Base-by-base conservation (phyloP, 2,797 vertebrate species). In the Coregonus ussuriensis region DNA sequence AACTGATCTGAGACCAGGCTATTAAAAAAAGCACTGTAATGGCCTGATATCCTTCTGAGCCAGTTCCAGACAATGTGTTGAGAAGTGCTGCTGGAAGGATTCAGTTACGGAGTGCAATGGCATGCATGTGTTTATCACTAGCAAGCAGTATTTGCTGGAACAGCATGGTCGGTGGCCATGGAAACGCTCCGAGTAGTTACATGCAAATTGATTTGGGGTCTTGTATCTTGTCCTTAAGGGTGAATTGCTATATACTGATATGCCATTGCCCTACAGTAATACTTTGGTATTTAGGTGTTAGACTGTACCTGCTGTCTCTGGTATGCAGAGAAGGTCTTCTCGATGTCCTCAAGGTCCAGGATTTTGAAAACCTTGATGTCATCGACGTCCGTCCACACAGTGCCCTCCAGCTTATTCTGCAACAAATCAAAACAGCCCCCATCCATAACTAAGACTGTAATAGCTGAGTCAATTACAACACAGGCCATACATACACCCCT, bases 281-380 rank as follows among this genome's bases (percentile, higher is more conserved):
- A 18, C 15, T 2, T 35, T 14, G 15, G 31, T 37, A 31, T 7
- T 18, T 69, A 9, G 2, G n/a, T 73, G 53, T 35, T 73, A 4
- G 4, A 56, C 77, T 68, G 88, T 97, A 99, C 98, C 98, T 99
- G 98, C 89, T 99, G 98, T 89, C 98, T 96, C 94, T 99, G 98
- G 92, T 99, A 99, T 83, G 98, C 98, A 0, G 98, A 99, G 92
- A 99, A 99, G 0, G 97, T 99, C 89, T 96, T 97, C 86, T 99
- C 98, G 63, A 99, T 94, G 87, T 99, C 98, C 84, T 95, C 95
- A 0, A 99, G 95, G 87, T 99, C 98, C 83, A 99, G 92, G 87
- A 98, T 87, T 93, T 98, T 98, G 84, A 96, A 99, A 75, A 99
- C 97, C 86, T 92, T 97, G 56, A 89, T 65, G 21, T 99, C 98